Base-by-base conservation (phyloP, 2,797 vertebrate species). In the Urocyon cinereoargenteus region DNA sequence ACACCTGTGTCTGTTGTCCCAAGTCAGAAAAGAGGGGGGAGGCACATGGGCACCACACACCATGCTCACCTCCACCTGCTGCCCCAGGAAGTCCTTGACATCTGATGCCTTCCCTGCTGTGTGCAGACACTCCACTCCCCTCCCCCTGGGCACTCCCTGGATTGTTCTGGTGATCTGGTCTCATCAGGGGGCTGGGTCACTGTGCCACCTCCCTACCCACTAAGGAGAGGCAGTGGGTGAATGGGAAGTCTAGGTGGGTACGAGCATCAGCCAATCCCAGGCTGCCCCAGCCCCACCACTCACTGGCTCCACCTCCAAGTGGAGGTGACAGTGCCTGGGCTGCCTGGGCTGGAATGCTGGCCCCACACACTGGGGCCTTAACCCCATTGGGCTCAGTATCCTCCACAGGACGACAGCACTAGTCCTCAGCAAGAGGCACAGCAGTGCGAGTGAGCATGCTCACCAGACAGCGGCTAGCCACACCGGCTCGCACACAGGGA, bases 331-430 rank as follows among this genome's bases (percentile, higher is more conserved):
- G 28, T 24, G n/a, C 59, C 21, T 36, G 5, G 6, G 62, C 62
- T 66, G 28, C 57, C 28, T 13, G n/a, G 36, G 78, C 49, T 14
- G 24, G 2, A 81, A 59, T 1, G n/a, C 18, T 40, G 66, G 45
- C 24, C 79, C 68, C 88, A 28, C 66, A 64, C 22, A 26, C 2
- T 36, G 53, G 53, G 73, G 15, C 62, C 81, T n/a, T 45, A 18
- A 31, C 16, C 8, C 59, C 2, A 13, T 9, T 5, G 2, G n/a
- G 3, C 36, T 57, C 28, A 18, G 21, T 2, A 0, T 16, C 49
- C 62, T 79, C 73, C 78, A 26, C 0, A 34, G 53, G 34, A 26
- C 19, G 40, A 66, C 11, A 22, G 26, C 68, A 21, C 36, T 8
- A 2, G 49, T 78, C 91, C 73, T 34, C 1, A 22, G 19, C 8